phyloP scores from a whole-genome alignment of 2,113 vertebrate species.

The Urocitellus parryii region DNA sequence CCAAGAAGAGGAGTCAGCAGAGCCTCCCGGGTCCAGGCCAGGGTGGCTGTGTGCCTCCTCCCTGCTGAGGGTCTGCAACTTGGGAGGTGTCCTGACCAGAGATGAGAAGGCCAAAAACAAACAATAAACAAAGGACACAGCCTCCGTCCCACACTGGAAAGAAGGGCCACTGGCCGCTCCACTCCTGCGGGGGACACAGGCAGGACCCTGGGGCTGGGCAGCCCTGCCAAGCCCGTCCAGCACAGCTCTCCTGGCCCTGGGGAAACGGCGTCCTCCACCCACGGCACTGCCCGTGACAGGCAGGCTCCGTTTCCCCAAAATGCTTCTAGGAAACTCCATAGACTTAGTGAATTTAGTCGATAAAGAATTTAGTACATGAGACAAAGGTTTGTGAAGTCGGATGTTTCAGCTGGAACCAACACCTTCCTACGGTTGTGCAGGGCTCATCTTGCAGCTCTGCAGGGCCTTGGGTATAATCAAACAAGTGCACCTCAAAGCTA shows the following conservation, averaged over 20 bases:
- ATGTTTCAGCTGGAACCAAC: not conserved
- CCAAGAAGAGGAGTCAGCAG: not conserved
- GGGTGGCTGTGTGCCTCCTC: not conserved
- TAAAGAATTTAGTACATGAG: not conserved
- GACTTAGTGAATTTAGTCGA: not conserved
- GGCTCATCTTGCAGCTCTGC: slow-evolving; percentile 4
- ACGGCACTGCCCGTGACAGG: not conserved
- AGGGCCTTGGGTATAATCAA: not conserved
- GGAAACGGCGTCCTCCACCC: not conserved
- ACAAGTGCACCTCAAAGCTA: not conserved
- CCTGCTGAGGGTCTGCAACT: slow-evolving; percentile 35
- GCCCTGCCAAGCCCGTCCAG: no score
- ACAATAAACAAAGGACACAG: not conserved
- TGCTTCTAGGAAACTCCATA: not conserved
- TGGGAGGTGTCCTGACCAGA: slow-evolving; percentile 68
- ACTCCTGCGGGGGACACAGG: no score
- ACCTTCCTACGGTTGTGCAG: not conserved
- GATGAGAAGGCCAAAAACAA: slow-evolving; percentile 28
- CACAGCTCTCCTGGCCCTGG: not conserved
- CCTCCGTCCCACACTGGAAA: no score
- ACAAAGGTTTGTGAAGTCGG: not conserved
- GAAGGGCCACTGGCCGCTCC: no score
- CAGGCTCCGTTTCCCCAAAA: not conserved
- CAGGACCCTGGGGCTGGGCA: no score
- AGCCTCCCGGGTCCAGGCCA: not conserved